phyloP scores from a whole-genome alignment of 1,140 invertebrate genomes.

The Nasonia vitripennis region DNA sequence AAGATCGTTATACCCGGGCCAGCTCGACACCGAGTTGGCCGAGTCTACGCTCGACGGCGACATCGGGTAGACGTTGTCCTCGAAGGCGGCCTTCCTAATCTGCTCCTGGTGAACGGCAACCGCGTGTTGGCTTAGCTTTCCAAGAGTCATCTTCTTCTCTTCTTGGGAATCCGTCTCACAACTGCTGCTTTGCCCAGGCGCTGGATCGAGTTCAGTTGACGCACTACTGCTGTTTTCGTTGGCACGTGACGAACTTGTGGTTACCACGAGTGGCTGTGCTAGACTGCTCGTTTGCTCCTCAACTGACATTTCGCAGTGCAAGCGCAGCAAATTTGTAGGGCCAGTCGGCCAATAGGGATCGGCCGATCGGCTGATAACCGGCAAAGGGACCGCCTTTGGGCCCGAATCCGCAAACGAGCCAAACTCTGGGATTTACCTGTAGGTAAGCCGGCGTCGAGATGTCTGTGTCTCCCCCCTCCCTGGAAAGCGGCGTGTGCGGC shows the following conservation, averaged over 20 bases:
- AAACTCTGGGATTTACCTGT: neutral
- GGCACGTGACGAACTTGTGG: neutral
- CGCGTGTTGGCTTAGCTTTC: constrained; percentile 25
- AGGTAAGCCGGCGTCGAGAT: neutral
- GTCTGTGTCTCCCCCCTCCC: too few relatives aligned
- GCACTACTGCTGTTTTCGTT: neutral
- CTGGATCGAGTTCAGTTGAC: neutral
- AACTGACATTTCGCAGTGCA: constrained; percentile 53
- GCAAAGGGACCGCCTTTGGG: neutral
- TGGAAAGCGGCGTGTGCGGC: neutral
- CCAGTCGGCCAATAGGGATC: neutral
- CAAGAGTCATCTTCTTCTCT: constrained; percentile 49
- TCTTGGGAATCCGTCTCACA: neutral
- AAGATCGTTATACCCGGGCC: constrained; percentile 45
- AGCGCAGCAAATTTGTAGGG: constrained; percentile 55
- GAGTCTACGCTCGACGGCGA: constrained; percentile 55
- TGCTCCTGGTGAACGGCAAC: neutral
- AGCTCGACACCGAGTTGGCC: constrained; percentile 47
- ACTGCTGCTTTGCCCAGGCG: constrained; percentile 1
- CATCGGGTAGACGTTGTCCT: constrained; percentile 45
- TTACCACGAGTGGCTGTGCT: neutral
- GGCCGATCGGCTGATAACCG: neutral
- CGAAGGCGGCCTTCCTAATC: neutral
- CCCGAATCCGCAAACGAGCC: neutral
- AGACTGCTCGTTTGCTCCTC: neutral